These are phyloP conservation scores for Xiphophorus maculatus DNA, from an alignment of 2,113 vertebrate genomes.

Conservation along the genomic window DNA sequence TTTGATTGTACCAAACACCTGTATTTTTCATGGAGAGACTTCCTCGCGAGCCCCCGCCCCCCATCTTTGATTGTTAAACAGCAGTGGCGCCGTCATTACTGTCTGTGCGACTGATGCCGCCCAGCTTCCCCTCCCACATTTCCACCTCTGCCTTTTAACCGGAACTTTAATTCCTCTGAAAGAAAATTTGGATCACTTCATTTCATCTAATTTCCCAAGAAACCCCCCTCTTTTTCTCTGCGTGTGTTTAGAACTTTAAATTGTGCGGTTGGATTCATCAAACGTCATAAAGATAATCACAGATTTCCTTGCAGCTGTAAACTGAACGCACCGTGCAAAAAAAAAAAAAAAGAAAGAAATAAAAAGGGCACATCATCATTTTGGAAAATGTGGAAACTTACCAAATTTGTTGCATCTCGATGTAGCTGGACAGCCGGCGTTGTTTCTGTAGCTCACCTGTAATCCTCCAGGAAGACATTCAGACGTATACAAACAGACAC, in stretches of 20 bases:
- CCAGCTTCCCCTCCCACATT: slow-evolving; percentile 72
- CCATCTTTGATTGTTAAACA: slow-evolving; percentile 84
- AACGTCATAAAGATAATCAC: slow-evolving; percentile 26
- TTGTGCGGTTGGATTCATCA: slow-evolving; percentile 19
- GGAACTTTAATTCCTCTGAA: slow-evolving; percentile 66
- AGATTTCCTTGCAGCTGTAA: slow-evolving; percentile 23
- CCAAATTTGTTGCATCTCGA: slow-evolving; percentile 24
- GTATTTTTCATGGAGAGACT: slow-evolving; percentile 81
- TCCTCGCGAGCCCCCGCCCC: slow-evolving; percentile 77
- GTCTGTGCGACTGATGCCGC: slow-evolving; percentile 79
- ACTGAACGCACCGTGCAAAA: not conserved
- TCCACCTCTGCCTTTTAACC: slow-evolving; percentile 73
- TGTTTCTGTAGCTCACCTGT: slow-evolving; percentile 40
- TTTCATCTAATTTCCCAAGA: slow-evolving; percentile 65
- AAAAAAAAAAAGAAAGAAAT: not conserved
- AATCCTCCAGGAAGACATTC: slow-evolving; percentile 65
- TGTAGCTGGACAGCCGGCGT: slow-evolving; percentile 42
- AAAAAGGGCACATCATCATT: slow-evolving; percentile 2
- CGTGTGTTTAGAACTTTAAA: slow-evolving; percentile 37
- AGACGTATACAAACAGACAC: slow-evolving; percentile 47
- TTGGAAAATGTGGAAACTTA: not conserved
- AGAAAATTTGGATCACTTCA: slow-evolving; percentile 63
- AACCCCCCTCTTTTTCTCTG: slow-evolving; percentile 12
- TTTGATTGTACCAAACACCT: slow-evolving; percentile 83
- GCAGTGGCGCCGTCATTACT: slow-evolving; percentile 79